phyloP scores from a whole-genome alignment of 2,797 vertebrate genomes.

The Pyrrhura leucotis region DNA sequence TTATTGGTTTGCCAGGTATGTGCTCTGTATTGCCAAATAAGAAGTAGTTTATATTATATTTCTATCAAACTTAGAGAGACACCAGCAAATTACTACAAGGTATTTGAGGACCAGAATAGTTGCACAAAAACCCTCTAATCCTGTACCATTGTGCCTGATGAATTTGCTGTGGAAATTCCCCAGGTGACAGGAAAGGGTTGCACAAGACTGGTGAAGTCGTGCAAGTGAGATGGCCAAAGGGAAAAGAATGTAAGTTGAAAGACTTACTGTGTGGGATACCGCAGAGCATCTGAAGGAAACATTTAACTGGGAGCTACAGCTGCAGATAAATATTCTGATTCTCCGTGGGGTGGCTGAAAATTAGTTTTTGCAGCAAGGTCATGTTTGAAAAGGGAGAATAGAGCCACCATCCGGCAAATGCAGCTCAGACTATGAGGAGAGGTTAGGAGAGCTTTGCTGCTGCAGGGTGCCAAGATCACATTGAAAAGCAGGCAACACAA shows the following conservation, averaged over 20 bases:
- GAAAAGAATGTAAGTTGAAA: not conserved
- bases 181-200: not conserved
- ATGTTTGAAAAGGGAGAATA: constrained; percentile 10
- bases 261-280: not conserved
- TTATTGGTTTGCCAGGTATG: not conserved
- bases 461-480: not conserved
- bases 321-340: not conserved
- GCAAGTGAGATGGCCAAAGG: not conserved
- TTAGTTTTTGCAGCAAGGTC: not conserved
- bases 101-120: not conserved
- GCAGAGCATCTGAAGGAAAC: not conserved
- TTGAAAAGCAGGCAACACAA: not conserved
- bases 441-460: not conserved
- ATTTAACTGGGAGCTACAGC: not conserved
- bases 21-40: not conserved
- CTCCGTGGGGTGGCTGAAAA: not conserved
- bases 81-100: not conserved
- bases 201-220: not conserved
- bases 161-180: not conserved
- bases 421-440: not conserved
- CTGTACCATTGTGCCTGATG: not conserved
- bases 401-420: constrained; percentile 22
- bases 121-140: not conserved
- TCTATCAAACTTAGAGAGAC: not conserved
- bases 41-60: not conserved